Percentiles rank a stretch among this genome's conserved stretches.
These are phyloP conservation scores for Empidonax alnorum DNA, from an alignment of 2,113 vertebrate genomes.

Conservation along the genomic window DNA sequence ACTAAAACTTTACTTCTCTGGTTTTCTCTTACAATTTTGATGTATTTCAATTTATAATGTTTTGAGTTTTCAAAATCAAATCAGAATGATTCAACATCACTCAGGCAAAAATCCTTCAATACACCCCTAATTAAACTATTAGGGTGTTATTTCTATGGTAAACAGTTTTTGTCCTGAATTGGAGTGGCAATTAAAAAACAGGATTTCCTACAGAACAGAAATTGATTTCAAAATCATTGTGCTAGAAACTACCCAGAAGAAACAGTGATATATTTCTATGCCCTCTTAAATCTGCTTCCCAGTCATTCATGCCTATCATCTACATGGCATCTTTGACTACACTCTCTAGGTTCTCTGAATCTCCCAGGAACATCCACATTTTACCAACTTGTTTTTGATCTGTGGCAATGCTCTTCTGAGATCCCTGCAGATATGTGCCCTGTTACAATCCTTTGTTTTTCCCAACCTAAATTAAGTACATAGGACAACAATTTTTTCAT, in stretches of 20 bases:
- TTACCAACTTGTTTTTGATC: not conserved
- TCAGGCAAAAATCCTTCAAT: not conserved
- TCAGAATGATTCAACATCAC: not conserved
- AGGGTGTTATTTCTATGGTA: not conserved
- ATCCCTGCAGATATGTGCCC: not conserved
- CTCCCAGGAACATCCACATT: not conserved
- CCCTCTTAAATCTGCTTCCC: not conserved
- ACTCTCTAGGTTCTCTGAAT: not conserved
- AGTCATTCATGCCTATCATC: not conserved
- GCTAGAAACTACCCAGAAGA: not conserved
- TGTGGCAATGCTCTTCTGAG: not conserved
- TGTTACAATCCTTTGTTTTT: not conserved
- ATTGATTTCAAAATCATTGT: not conserved
- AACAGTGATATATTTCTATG: not conserved
- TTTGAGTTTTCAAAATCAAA: not conserved
- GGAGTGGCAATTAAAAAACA: not conserved
- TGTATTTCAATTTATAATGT: rapidly evolving
- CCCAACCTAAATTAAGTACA: not conserved
- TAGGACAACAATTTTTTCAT: not conserved
- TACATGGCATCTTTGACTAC: not conserved
- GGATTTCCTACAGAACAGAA: not conserved
- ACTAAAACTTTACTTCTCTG: not conserved
- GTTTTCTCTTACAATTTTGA: not conserved
- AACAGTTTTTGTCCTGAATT: not conserved
- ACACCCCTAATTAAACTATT: not conserved